phyloP scores from a whole-genome alignment of 2,888 invertebrate species.

The Lamellibrachia satsuma region DNA sequence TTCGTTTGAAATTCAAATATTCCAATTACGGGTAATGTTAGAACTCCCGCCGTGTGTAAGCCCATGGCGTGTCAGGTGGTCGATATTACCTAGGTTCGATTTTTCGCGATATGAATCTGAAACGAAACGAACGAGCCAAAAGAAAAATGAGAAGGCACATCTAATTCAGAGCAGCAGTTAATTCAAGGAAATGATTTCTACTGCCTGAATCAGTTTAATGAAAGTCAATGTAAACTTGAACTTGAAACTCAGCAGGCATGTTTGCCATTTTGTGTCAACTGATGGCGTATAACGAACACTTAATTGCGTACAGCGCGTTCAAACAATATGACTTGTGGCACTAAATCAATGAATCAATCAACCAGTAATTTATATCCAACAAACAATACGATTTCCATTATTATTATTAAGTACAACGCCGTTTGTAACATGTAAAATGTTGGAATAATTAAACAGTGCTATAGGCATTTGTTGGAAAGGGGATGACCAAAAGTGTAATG shows the following conservation, averaged over 20 bases:
- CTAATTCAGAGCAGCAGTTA: background rate
- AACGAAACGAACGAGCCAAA: background rate
- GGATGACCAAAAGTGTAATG: too few species aligned
- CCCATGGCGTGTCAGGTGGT: background rate
- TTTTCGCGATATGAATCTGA: background rate
- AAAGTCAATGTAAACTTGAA: background rate
- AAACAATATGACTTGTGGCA: too few species aligned
- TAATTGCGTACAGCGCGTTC: too few species aligned
- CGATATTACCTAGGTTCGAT: background rate
- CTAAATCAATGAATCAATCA: too few species aligned
- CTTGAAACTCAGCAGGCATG: background rate
- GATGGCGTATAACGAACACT: too few species aligned
- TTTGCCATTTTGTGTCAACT: background rate
- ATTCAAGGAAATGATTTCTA: background rate
- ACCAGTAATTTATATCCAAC: too few species aligned
- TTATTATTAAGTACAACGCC: too few species aligned
- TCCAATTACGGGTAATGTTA: background rate
- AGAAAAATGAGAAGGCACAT: background rate
- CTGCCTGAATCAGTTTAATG: background rate
- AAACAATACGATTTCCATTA: too few species aligned
- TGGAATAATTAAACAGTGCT: too few species aligned
- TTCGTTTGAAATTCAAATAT: background rate
- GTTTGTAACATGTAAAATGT: too few species aligned
- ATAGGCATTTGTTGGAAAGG: too few species aligned
- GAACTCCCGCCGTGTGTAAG: background rate